Percentiles rank a stretch among this genome's conserved stretches.
Evolutionary conservation across 2,797 vertebrate species (phyloP).

Genomic region (Chrysolophus pictus): DNA sequence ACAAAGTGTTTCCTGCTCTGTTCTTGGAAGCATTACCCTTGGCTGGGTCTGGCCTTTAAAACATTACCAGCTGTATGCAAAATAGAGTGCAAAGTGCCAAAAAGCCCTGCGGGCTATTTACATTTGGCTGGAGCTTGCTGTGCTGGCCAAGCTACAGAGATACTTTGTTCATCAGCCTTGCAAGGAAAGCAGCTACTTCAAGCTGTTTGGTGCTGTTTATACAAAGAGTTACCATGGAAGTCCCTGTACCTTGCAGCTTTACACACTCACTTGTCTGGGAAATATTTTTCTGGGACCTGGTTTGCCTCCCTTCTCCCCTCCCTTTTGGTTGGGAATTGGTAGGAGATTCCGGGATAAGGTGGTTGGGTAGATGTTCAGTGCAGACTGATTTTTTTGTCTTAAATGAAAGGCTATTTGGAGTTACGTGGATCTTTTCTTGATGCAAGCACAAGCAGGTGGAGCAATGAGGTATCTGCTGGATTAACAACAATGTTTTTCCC

Average conservation of each 20-base stretch:
- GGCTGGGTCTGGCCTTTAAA: slow-evolving; percentile 60
- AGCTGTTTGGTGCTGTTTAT: slow-evolving; percentile 61
- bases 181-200: slow-evolving; percentile 64
- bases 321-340: neutral
- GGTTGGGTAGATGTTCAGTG: neutral
- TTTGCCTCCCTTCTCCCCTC: neutral
- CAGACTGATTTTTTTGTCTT: neutral
- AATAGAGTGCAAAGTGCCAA: slow-evolving; percentile 61
- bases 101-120: slow-evolving; percentile 68
- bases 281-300: neutral
- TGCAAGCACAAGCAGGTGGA: neutral
- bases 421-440: neutral
- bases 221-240: slow-evolving; percentile 58
- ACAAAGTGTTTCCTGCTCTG: slow-evolving; percentile 60
- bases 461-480: neutral
- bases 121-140: slow-evolving; percentile 67
- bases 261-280: neutral
- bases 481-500: neutral
- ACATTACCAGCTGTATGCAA: slow-evolving; percentile 74
- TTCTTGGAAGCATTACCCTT: slow-evolving; percentile 59
- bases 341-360: neutral
- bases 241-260: slow-evolving; percentile 2
- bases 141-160: slow-evolving; percentile 68
- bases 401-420: neutral
- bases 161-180: slow-evolving; percentile 51